Evolutionary conservation across 2,888 invertebrate species (phyloP), one percentile per base, ranked within the genome.

Genomic region (Eudasyphora cyanicolor): DNA sequence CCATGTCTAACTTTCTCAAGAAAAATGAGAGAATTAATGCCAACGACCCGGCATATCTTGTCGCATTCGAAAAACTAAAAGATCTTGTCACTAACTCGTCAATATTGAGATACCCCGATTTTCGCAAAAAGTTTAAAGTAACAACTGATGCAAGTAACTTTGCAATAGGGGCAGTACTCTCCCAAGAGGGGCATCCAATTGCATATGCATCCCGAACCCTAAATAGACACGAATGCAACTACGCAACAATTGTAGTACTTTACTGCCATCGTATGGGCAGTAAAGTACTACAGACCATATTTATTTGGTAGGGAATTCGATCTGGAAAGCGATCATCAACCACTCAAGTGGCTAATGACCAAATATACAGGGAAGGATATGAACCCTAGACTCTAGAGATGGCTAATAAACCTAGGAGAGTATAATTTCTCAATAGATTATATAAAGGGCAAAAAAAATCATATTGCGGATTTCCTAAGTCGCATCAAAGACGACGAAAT

Each of bases 41-140:
- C 6, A 62, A 45, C 0, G 49, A 77, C 45, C n/a, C 27, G 2
- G 51, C 69, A 12, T 75, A 78, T 24, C 45, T 21, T 10, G 32
- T 24, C 14, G 45, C 71, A 29, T 71, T 71, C 51, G 49, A 69
- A 51, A 76, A 35, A 71, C 38, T 81, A 1, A 76, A 81, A 54
- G 32, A 14, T 42, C 38, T 75, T n/a, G 49, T 49, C 5, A 17
- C 2, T 3, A 45, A 45, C 3, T 8, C 45, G 7, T 14, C 45
- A 14, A 45, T 45, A 10, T 14, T 45, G 3, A 45, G 5, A 45
- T 45, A 45, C 12, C 45, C 5, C 5, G 17, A 49, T 17, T 49
- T 49, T 19, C 4, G 5, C 2, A 49, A 19, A 12, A 49, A 49
- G 17, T 49, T 49, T 12, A 17, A 49, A 17, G 6, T 49, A 49